Evolutionary conservation across 2,888 invertebrate species (phyloP), one percentile per base, ranked within the genome.

Genomic region (Nycteola revayana): DNA sequence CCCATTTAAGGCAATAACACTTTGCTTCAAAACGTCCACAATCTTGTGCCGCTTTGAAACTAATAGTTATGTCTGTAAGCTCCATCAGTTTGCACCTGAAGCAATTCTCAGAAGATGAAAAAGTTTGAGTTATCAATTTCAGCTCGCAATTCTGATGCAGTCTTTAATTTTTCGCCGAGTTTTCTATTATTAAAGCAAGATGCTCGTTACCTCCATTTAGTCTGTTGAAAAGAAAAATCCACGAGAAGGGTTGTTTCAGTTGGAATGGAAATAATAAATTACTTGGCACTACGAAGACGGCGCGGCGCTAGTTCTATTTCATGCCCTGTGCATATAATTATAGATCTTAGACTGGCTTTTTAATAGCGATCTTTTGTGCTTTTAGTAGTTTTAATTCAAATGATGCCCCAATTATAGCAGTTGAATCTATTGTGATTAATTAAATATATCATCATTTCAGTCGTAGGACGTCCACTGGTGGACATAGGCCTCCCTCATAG

Each of bases 251-350:
- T 80, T 78, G 77, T 77, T 75, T 66, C 69, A 72, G 65, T 61
- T 69, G 61, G 70, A 82, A 83, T 83, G 73, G 78, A 77, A 77
- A 66, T 71, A 77, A 78, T 84, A 81, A 84, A 82, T 84, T 82
- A 81, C 60, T 49, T 47, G 54, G 60, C 60, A 65, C 58, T 70
- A 66, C 65, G 72, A 64, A 71, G 70, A 64, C 63, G 67, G 71
- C 60, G 67, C 20, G n/a, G n/a, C 60, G 67, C 67, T 73, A 60
- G 67, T 67, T 72, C 71, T 75, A 72, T 70, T 74, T 72, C 66
- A 66, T 72, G 63, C 65, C 47, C 48, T 61, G 47, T 64, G 70
- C 61, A 70, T 73, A 58, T 60, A 62, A n/a, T 64, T 64, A 62
- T 61, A 51, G 44, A 53, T 57, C 39, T 47, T 60, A 58, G 49